Percentiles rank a stretch among this genome's conserved stretches.
Evolutionary conservation across 2,888 invertebrate species (phyloP).

Genomic region (Plagodis dolabraria): DNA sequence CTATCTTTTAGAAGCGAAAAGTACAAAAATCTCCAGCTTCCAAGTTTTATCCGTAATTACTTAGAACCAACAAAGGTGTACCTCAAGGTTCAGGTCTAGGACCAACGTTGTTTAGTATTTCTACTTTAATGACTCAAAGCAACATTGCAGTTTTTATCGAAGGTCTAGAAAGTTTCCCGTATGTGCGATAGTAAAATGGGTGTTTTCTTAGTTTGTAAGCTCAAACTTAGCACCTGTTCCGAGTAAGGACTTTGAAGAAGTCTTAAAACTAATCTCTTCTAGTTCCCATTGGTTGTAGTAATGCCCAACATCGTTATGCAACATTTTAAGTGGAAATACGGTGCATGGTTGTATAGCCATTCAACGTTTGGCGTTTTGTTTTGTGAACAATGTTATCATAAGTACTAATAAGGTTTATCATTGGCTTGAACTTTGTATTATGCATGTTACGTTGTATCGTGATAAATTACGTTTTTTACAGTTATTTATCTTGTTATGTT

Average conservation of each 20-base stretch:
- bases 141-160: conserved; percentile 11
- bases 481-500: too few relatives aligned
- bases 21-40: conserved; percentile 2
- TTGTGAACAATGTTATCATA: conserved; percentile 6
- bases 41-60: conserved; percentile 13
- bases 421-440: too few relatives aligned
- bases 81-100: conserved; percentile 14
- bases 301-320: conserved; percentile 19
- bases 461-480: too few relatives aligned
- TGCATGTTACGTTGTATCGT: too few relatives aligned
- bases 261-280: conserved; percentile 32
- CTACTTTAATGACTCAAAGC: conserved; percentile 10
- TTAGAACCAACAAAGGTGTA: conserved; percentile 7
- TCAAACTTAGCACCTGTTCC: conserved; percentile 14
- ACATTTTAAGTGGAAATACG: conserved; percentile 21
- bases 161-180: conserved; percentile 14
- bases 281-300: conserved; percentile 22
- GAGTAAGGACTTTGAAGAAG: conserved; percentile 28
- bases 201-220: conserved; percentile 24
- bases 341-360: conserved; percentile 4
- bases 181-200: conserved; percentile 13
- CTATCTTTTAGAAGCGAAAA: not conserved
- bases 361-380: conserved; percentile 3
- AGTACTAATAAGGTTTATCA: too few relatives aligned
- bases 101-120: conserved; percentile 13